A percentile compares a stretch with the other conserved stretches of the same genome.
Evolutionary conservation across 2,113 vertebrate species (phyloP).

Genomic region (Ranitomeya imitator): DNA sequence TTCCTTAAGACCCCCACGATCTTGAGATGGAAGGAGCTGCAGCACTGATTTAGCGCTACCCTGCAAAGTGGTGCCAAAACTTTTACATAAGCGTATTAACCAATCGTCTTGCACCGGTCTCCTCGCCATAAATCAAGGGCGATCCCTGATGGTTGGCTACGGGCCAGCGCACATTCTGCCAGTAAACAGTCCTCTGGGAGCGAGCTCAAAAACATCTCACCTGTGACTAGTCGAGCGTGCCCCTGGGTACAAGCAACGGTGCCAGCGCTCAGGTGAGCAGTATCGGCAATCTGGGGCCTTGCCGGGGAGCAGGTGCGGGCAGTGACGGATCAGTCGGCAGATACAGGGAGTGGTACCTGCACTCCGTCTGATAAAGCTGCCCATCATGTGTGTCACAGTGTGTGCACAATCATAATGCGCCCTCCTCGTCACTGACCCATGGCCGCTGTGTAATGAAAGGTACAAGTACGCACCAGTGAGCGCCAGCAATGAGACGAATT

Average conservation of each 20-base stretch:
- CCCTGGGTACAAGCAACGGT: background rate
- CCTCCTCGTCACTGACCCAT: constrained; percentile 56
- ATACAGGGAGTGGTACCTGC: background rate
- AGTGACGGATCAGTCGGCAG: constrained; percentile 28
- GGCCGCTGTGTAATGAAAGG: constrained; percentile 57
- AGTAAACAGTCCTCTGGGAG: background rate
- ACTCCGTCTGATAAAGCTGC: constrained; percentile 38
- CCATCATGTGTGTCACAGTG: constrained; percentile 16
- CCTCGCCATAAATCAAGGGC: background rate
- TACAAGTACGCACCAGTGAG: constrained; percentile 40
- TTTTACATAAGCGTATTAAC: background rate
- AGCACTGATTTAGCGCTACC: too few relatives aligned
- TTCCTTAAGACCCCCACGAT: too few relatives aligned
- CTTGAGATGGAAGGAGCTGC: too few relatives aligned
- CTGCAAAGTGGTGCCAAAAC: background rate
- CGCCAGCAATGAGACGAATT: constrained; percentile 33
- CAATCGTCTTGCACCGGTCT: too few relatives aligned
- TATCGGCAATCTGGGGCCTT: constrained; percentile 26
- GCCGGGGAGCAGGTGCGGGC: constrained; percentile 1
- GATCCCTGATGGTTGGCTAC: background rate
- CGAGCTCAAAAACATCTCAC: background rate
- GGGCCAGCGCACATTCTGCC: background rate
- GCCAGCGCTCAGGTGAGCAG: background rate
- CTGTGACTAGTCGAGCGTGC: constrained; percentile 1
- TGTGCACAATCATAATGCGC: constrained; percentile 49